These are phyloP conservation scores for Corvus hawaiiensis DNA, from an alignment of 2,113 vertebrate genomes.

Conservation along the genomic window DNA sequence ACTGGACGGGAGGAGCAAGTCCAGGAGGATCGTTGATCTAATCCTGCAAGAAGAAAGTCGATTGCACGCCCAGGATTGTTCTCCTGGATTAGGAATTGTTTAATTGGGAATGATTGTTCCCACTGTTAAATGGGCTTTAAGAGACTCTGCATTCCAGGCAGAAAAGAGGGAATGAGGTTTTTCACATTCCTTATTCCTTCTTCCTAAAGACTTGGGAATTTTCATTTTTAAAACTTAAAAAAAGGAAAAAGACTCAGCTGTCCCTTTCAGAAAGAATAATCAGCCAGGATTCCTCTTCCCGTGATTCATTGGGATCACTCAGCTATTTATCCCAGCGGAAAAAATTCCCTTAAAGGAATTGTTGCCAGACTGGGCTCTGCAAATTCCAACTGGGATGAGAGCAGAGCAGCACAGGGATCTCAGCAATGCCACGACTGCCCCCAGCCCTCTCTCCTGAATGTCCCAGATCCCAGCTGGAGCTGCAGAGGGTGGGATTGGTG, in stretches of 20 bases:
- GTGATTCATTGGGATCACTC: neutral
- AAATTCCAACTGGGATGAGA: neutral
- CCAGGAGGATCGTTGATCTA: no score
- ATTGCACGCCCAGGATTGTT: no score
- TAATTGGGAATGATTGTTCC: neutral
- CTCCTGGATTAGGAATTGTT: neutral
- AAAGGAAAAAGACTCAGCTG: neutral
- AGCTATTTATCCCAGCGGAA: neutral
- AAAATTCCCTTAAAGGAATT: neutral
- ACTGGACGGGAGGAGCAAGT: no score
- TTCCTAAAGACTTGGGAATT: neutral
- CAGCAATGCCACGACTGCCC: neutral
- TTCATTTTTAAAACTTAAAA: no score
- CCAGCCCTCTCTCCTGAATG: neutral
- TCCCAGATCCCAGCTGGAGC: neutral
- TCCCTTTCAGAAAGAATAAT: neutral
- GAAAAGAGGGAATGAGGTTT: neutral
- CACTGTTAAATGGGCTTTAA: neutral
- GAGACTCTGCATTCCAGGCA: neutral
- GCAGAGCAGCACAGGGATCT: neutral
- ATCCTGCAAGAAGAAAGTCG: no score
- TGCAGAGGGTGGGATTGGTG: neutral
- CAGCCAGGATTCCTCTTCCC: neutral
- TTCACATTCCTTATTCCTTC: neutral
- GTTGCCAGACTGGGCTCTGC: fast-evolving